phyloP scores from a whole-genome alignment of 2,888 invertebrate species.

The Drosophila kuntzei region DNA sequence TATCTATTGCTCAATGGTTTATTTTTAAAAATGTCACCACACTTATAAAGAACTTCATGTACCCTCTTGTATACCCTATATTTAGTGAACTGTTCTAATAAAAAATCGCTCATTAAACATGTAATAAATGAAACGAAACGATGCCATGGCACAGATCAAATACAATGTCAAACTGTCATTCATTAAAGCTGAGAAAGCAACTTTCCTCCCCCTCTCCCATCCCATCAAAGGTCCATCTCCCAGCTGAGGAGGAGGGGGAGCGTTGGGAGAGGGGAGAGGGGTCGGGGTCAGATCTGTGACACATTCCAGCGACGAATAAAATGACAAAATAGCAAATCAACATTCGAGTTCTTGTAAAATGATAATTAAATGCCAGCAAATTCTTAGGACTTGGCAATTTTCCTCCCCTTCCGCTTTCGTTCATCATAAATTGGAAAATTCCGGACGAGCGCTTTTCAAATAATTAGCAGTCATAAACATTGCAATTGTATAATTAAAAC shows the following conservation, averaged over 20 bases:
- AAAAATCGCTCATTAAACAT: slow-evolving; percentile 44
- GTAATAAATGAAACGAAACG: slow-evolving; percentile 64
- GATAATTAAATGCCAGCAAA: slow-evolving; percentile 55
- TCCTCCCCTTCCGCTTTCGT: neutral
- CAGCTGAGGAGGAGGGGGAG: too few species aligned
- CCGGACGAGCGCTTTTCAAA: slow-evolving; percentile 36
- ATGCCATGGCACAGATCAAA: slow-evolving; percentile 31
- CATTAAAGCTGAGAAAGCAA: slow-evolving; percentile 10
- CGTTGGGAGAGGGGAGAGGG: too few species aligned
- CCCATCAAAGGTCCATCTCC: neutral
- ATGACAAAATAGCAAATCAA: slow-evolving; percentile 53
- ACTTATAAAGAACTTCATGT: too few species aligned
- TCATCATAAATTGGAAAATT: slow-evolving; percentile 38
- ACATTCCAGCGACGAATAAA: slow-evolving; percentile 35
- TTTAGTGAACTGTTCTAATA: neutral
- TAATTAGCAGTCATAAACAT: slow-evolving; percentile 44
- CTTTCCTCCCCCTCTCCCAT: neutral
- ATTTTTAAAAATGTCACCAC: too few species aligned
- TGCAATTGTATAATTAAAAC: slow-evolving; percentile 35
- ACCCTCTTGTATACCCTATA: slow-evolving; percentile 4
- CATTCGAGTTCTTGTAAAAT: slow-evolving; percentile 46
- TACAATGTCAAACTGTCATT: slow-evolving; percentile 10
- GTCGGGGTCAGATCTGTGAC: slow-evolving; percentile 12
- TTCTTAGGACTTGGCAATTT: slow-evolving; percentile 14
- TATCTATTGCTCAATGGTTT: neutral